A percentile compares a stretch with the other conserved stretches of the same genome.
phyloP scores from a whole-genome alignment of 2,888 invertebrate genomes.

The Saturnia pavonia region DNA sequence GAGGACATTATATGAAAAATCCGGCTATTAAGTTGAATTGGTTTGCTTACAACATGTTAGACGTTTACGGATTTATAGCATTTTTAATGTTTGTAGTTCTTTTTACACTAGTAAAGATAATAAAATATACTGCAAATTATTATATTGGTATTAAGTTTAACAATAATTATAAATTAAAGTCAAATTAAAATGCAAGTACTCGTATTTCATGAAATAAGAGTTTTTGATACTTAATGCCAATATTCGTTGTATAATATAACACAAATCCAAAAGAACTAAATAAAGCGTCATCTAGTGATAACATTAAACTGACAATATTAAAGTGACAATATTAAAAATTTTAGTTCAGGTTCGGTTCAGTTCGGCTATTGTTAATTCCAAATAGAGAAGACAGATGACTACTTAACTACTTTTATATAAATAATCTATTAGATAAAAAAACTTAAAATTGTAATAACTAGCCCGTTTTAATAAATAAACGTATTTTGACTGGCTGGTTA shows the following conservation, averaged over 20 bases:
- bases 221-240: neutral
- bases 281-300: neutral
- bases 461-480: too few species aligned
- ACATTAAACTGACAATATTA: too few species aligned
- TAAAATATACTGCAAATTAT: neutral
- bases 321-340: neutral
- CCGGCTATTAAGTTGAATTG: constrained; percentile 53
- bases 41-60: constrained; percentile 46
- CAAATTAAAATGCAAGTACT: neutral
- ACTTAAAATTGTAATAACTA: too few species aligned
- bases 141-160: neutral
- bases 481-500: too few species aligned
- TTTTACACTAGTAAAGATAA: neutral
- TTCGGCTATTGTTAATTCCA: neutral
- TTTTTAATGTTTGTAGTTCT: neutral
- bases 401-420: too few species aligned
- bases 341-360: neutral
- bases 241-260: too few species aligned
- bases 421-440: too few species aligned
- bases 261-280: too few species aligned
- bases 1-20: constrained; percentile 60
- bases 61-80: constrained; percentile 39
- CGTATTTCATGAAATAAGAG: neutral
- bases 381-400: neutral
- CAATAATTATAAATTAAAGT: neutral